Percentiles rank a stretch among this genome's conserved stretches.
Evolutionary conservation across 1,140 invertebrate species (phyloP).

Genomic region (Drosophila albomicans): DNA sequence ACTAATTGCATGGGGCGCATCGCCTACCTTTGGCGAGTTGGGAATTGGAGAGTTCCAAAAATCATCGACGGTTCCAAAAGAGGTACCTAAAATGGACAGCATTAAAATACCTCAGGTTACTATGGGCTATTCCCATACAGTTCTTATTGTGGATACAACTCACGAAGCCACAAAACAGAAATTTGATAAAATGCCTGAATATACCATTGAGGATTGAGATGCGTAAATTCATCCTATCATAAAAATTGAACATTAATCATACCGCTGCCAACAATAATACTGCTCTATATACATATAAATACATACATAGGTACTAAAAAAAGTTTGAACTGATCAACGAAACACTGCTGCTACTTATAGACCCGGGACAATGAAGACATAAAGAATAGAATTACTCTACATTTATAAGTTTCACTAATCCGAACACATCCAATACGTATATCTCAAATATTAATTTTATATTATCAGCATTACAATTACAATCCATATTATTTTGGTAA

Average conservation of each 20-base stretch:
- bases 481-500: conserved; percentile 27
- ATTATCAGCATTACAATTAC: conserved; percentile 40
- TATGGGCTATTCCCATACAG: conserved; percentile 93
- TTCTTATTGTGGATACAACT: conserved; percentile 87
- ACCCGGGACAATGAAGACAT: conserved; percentile 15
- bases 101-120: conserved; percentile 92
- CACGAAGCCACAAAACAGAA: conserved; percentile 86
- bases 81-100: conserved; percentile 93
- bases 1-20: conserved; percentile 95
- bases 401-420: conserved; percentile 56
- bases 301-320: conserved; percentile 54
- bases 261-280: conserved; percentile 79
- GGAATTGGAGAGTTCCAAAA: conserved; percentile 95
- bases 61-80: conserved; percentile 94
- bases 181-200: conserved; percentile 85
- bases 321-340: conserved; percentile 78
- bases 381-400: conserved; percentile 29
- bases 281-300: conserved; percentile 59
- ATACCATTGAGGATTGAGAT: conserved; percentile 82
- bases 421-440: conserved; percentile 39
- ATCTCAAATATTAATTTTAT: conserved; percentile 59
- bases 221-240: not conserved
- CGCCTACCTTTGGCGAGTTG: conserved; percentile 96
- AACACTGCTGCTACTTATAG: conserved; percentile 76
- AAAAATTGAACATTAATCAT: conserved; percentile 50